A percentile compares a stretch with the other conserved stretches of the same genome.
These are phyloP conservation scores for Isichthys henryi DNA, from an alignment of 2,113 vertebrate species.

Conservation along the genomic window DNA sequence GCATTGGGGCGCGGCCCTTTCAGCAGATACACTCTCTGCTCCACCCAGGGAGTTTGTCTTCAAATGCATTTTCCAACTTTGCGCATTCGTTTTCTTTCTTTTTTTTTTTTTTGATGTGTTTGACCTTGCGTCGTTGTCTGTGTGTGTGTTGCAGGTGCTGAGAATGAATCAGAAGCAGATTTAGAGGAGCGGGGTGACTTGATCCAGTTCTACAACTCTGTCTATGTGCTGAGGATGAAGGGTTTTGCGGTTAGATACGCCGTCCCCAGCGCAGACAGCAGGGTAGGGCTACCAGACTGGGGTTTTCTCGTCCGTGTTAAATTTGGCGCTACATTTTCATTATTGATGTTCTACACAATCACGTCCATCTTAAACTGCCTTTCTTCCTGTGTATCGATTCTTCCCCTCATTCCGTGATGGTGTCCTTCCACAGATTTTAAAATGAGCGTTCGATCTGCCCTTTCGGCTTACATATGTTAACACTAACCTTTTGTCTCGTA, in stretches of 20 bases:
- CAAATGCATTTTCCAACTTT: not conserved
- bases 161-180: constrained; percentile 40
- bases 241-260: constrained; percentile 80
- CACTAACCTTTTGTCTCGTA: not conserved
- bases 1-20: not conserved
- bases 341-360: not conserved
- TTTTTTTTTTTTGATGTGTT: not conserved
- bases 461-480: not conserved
- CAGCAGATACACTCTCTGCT: not conserved
- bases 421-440: not conserved
- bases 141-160: constrained; percentile 37
- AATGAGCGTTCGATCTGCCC: not conserved
- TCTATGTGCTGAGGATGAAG: constrained; percentile 81
- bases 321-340: not conserved
- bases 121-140: not conserved
- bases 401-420: not conserved
- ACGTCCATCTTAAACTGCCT: not conserved
- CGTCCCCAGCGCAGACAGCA: constrained; percentile 60
- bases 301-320: not conserved
- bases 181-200: constrained; percentile 81
- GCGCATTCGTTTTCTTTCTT: not conserved
- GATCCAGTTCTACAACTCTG: constrained; percentile 87
- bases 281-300: constrained; percentile 50
- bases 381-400: not conserved
- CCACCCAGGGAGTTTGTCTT: not conserved